These are phyloP conservation scores for Eupithecia abbreviata DNA, from an alignment of 2,888 invertebrate genomes.

Conservation along the genomic window DNA sequence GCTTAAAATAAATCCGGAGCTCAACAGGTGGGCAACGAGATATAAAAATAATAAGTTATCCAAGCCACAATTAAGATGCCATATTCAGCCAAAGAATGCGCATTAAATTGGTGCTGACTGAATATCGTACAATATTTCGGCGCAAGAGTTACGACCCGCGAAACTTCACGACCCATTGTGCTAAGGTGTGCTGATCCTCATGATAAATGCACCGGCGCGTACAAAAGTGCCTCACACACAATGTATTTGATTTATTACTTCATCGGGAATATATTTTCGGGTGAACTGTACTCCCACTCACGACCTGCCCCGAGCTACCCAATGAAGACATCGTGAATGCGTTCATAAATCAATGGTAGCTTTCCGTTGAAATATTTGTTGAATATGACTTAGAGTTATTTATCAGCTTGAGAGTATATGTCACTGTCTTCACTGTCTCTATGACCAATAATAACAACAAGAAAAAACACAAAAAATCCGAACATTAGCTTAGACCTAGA, in stretches of 20 bases:
- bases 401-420: background rate
- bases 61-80: slow-evolving; percentile 29
- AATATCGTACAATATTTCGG: slow-evolving; percentile 35
- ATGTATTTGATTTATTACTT: slow-evolving; percentile 80
- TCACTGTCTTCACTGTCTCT: background rate
- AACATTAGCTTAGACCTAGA: background rate
- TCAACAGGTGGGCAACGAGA: slow-evolving; percentile 12
- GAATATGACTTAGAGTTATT: background rate
- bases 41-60: slow-evolving; percentile 24
- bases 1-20: background rate
- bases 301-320: slow-evolving; percentile 74
- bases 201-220: slow-evolving; percentile 65
- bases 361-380: slow-evolving; percentile 22
- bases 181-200: slow-evolving; percentile 58
- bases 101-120: slow-evolving; percentile 40
- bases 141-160: slow-evolving; percentile 38
- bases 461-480: background rate
- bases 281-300: slow-evolving; percentile 77
- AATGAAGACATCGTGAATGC: slow-evolving; percentile 78
- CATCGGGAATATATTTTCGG: slow-evolving; percentile 72
- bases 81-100: slow-evolving; percentile 28
- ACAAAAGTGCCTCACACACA: slow-evolving; percentile 68
- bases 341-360: slow-evolving; percentile 69
- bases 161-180: slow-evolving; percentile 52
- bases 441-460: background rate